Percentiles rank a stretch among this genome's conserved stretches.
These are phyloP conservation scores for Euproctis similis DNA, from an alignment of 2,888 invertebrate genomes.

Conservation along the genomic window DNA sequence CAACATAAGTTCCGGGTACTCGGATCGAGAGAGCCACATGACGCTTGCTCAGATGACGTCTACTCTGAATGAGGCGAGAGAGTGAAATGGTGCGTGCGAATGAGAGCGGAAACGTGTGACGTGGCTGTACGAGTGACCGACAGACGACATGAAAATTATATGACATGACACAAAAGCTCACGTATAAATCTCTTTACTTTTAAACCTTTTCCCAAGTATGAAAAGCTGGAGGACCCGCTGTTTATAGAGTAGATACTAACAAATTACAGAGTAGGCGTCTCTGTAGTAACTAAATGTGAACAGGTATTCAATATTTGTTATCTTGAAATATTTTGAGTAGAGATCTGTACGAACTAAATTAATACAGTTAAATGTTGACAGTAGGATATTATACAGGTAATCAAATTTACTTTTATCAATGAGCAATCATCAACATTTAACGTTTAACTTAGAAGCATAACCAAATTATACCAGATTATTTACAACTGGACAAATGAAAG, in stretches of 20 bases:
- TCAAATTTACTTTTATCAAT: no score
- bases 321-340: neutral
- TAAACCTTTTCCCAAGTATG: no score
- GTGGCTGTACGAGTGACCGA: slow-evolving; percentile 58
- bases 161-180: slow-evolving; percentile 23
- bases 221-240: no score
- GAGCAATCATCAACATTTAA: slow-evolving; percentile 16
- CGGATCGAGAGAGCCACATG: slow-evolving; percentile 28
- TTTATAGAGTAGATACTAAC: no score
- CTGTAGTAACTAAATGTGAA: no score
- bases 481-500: no score
- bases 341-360: slow-evolving; percentile 16
- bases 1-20: slow-evolving; percentile 1
- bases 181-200: slow-evolving; percentile 19
- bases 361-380: slow-evolving; percentile 23
- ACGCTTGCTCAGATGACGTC: slow-evolving; percentile 32
- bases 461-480: slow-evolving; percentile 1
- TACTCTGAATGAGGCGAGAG: slow-evolving; percentile 63
- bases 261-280: no score
- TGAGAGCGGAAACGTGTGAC: slow-evolving; percentile 72
- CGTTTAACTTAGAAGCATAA: slow-evolving; percentile 15
- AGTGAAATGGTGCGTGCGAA: slow-evolving; percentile 72
- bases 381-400: no score
- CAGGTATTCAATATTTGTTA: neutral
- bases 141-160: slow-evolving; percentile 46